phyloP scores from a whole-genome alignment of 2,888 invertebrate genomes.

The Saturnia japonica region DNA sequence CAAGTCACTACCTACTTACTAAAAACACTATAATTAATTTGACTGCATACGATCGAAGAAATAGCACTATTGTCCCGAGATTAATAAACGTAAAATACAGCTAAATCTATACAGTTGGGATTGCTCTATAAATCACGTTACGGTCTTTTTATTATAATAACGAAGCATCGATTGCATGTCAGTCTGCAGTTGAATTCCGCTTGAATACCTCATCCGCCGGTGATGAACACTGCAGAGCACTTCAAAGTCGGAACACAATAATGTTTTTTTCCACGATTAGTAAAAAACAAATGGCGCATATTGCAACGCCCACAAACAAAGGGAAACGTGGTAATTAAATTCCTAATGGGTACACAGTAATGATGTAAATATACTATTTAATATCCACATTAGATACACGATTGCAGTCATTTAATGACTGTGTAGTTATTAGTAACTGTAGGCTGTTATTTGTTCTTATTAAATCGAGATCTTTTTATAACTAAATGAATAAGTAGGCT shows the following conservation, averaged over 20 bases:
- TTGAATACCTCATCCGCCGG: slow-evolving; percentile 35
- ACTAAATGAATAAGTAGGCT: background rate
- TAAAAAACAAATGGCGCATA: slow-evolving; percentile 56
- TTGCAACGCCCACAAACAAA: slow-evolving; percentile 49
- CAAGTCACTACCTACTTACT: no score
- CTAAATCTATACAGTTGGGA: background rate
- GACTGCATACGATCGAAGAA: no score
- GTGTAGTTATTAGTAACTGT: slow-evolving; percentile 17
- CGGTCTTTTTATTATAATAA: background rate
- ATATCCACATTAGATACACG: slow-evolving; percentile 20
- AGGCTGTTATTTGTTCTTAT: slow-evolving; percentile 17
- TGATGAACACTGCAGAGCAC: slow-evolving; percentile 51
- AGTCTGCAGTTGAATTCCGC: slow-evolving; percentile 52
- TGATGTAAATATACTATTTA: slow-evolving; percentile 18
- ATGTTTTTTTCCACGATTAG: slow-evolving; percentile 60
- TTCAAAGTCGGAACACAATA: slow-evolving; percentile 47
- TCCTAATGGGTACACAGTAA: slow-evolving; percentile 37
- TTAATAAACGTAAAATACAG: background rate
- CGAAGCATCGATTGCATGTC: slow-evolving; percentile 48
- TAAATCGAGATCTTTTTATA: slow-evolving; percentile 9
- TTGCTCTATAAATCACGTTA: background rate
- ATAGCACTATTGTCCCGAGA: no score
- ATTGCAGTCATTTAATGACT: slow-evolving; percentile 18
- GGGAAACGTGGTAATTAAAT: slow-evolving; percentile 51
- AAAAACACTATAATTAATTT: no score